Conservation (phyloP, 2,113 vertebrate genomes). For the Entelurus aequoreus region DNA sequence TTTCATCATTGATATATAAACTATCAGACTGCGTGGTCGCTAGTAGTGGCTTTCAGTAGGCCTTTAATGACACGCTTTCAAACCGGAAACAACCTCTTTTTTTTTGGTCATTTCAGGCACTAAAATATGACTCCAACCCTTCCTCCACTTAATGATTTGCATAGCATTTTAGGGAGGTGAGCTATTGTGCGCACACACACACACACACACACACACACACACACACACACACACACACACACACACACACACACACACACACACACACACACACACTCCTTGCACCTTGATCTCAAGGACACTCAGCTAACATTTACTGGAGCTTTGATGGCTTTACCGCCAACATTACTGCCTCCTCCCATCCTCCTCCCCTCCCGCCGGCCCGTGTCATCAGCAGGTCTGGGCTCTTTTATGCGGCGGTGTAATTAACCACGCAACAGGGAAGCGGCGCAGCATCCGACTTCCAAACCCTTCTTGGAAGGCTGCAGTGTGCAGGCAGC, state of each 20-base stretch:
- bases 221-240: conserved; percentile 8
- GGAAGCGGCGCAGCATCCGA: conserved; percentile 44
- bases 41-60: too few relatives aligned
- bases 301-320: conserved; percentile 67
- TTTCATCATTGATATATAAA: too few relatives aligned
- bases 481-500: conserved; percentile 2
- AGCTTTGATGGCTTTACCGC: conserved; percentile 61
- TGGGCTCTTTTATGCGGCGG: conserved; percentile 38
- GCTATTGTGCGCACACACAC: not conserved
- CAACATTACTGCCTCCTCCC: conserved; percentile 43
- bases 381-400: conserved; percentile 48
- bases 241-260: not conserved
- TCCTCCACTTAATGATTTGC: not conserved
- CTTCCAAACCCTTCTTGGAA: conserved; percentile 38
- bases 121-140: too few relatives aligned
- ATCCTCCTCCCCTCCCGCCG: conserved; percentile 14
- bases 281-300: conserved; percentile 61
- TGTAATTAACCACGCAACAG: conserved; percentile 62
- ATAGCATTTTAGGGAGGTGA: not conserved
- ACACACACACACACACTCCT: conserved; percentile 15
- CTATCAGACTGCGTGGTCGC: too few relatives aligned
- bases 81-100: too few relatives aligned
- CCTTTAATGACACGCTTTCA: too few relatives aligned
- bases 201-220: not conserved
- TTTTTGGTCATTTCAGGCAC: too few relatives aligned